Base-by-base conservation (phyloP, 2,113 vertebrate genomes). In the Cyprinodon tularosa region DNA sequence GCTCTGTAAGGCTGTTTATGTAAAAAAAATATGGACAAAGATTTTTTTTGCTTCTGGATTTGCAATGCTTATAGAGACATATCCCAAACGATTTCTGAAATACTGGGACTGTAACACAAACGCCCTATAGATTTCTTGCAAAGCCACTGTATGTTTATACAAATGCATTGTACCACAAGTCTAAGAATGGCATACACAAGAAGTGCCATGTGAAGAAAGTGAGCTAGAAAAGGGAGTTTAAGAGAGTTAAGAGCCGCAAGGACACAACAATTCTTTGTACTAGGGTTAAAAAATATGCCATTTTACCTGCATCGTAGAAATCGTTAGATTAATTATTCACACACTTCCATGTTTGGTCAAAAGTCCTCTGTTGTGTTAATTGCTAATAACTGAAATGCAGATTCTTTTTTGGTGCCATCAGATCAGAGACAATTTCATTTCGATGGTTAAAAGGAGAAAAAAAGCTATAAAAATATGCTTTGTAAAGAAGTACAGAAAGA, bases 261-360 rank as follows among this genome's bases (percentile, higher is more conserved):
- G 50, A 20, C 4, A 53, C 17, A n/a, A 8, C 13, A 20, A 7
- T 20, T 53, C 50, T 53, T 53, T 53, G 15, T 15, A 53, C 20
- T 5, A 2, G 5, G 17, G 50, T 53, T 53, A 53, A 53, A 53
- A 53, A 53, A 53, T 29, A 29, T n/a, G 2, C 6, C 17, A 7
- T 53, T 20, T n/a, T 17, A 42, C 50, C 17, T 5, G 5, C 3
- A 20, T 17, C 42, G 50, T 7, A 53, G 9, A 20, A n/a, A 53
- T 2, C 7, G 50, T 20, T 38, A 64, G 37, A 64, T 62, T 66
- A 69, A 48, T 80, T 60, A 69, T 68, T 85, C 78, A 69, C 44
- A 73, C 57, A 13, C 37, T 60, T 76, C 17, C 17, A 38, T 71
- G 72, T 71, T 38, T 66, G 62, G 63, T 50, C 3, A n/a, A 39